These are phyloP conservation scores for Buphagus erythrorhynchus DNA, from an alignment of 2,797 vertebrate species.

Conservation along the genomic window DNA sequence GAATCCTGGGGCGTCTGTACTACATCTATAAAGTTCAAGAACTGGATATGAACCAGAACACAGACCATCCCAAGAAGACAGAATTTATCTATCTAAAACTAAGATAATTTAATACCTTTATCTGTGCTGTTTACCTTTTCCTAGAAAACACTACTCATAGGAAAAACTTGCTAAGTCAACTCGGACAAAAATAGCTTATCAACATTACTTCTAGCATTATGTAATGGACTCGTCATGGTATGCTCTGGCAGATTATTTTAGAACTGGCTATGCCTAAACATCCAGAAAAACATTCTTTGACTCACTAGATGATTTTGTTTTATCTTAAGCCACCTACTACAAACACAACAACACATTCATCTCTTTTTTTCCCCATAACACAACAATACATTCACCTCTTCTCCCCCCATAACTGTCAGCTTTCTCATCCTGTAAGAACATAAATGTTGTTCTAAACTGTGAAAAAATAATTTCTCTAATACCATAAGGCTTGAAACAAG, in stretches of 20 bases:
- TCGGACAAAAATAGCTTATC: conserved; percentile 22
- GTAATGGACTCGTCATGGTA: not conserved
- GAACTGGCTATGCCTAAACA: conserved; percentile 3
- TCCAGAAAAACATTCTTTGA: not conserved
- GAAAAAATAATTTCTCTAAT: not conserved
- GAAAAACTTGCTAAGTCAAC: conserved; percentile 39
- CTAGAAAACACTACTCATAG: conserved; percentile 24
- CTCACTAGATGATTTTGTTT: not conserved
- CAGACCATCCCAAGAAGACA: not conserved
- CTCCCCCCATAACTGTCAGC: not conserved
- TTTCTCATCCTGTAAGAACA: not conserved
- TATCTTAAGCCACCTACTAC: not conserved
- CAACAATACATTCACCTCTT: not conserved
- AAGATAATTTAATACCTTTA: not conserved
- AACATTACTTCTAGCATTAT: conserved; percentile 10
- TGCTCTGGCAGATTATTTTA: conserved; percentile 29
- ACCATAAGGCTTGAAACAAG: not conserved
- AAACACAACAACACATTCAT: not conserved
- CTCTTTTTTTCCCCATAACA: not conserved
- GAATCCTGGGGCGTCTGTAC: not conserved
- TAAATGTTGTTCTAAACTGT: not conserved
- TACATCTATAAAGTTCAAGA: not conserved
- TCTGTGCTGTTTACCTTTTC: not conserved
- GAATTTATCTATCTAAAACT: not conserved
- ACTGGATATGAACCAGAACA: not conserved